Conservation (phyloP, 2,888 invertebrate species). For the Bombyx huttoni region DNA sequence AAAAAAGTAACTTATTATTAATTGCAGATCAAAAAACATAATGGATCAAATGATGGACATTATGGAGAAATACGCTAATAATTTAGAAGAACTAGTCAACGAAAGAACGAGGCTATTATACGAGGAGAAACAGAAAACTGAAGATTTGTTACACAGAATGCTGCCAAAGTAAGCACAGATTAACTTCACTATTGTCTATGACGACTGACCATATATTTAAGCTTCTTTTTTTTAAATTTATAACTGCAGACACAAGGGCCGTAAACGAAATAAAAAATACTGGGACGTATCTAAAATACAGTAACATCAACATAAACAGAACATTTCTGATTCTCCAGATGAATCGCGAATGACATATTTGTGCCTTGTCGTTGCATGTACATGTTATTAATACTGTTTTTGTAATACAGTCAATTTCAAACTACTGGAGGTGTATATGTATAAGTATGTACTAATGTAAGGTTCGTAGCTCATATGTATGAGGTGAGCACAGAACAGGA, state of each 20-base stretch:
- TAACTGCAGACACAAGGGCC: too few relatives aligned
- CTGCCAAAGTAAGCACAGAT: slow-evolving; percentile 82
- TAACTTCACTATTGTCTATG: not conserved
- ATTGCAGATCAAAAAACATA: slow-evolving; percentile 83
- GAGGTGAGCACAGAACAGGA: slow-evolving; percentile 43
- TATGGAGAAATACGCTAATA: slow-evolving; percentile 97
- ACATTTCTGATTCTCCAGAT: too few relatives aligned
- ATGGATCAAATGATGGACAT: slow-evolving; percentile 99
- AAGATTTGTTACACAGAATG: slow-evolving; percentile 94
- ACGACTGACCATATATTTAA: too few relatives aligned
- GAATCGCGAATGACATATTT: not conserved
- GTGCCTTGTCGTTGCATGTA: slow-evolving; percentile 24
- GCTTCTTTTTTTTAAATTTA: too few relatives aligned
- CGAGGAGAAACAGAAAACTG: slow-evolving; percentile 93
- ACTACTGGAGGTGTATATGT: slow-evolving; percentile 20
- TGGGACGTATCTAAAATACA: not conserved
- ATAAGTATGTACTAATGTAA: slow-evolving; percentile 31
- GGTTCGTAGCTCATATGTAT: slow-evolving; percentile 31
- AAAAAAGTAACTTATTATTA: not conserved
- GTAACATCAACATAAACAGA: too few relatives aligned
- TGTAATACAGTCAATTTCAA: slow-evolving; percentile 15
- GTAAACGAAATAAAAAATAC: not conserved
- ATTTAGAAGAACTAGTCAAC: slow-evolving; percentile 93
- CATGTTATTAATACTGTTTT: slow-evolving; percentile 33
- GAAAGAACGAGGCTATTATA: slow-evolving; percentile 90